Conservation (phyloP, 2,113 vertebrate species). For the Mus pahari region DNA sequence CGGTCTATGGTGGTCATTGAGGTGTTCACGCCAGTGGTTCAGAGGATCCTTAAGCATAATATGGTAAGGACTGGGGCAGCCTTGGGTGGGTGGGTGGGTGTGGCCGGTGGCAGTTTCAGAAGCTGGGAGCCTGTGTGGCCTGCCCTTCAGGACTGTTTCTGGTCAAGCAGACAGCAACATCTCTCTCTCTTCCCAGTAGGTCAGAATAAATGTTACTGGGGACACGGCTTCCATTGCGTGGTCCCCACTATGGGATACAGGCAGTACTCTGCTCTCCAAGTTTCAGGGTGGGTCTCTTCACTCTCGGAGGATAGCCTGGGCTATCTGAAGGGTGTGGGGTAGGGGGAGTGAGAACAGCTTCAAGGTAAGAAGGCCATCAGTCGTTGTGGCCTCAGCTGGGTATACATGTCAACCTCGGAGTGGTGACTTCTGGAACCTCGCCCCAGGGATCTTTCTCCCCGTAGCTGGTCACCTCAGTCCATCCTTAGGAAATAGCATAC, state of each 20-base stretch:
- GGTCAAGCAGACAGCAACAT: not conserved
- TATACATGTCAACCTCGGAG: not conserved
- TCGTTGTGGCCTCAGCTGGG: fast-evolving
- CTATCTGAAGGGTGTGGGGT: fast-evolving
- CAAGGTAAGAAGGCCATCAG: not conserved
- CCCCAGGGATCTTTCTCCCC: not conserved
- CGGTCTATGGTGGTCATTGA: slow-evolving; percentile 99
- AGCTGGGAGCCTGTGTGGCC: fast-evolving
- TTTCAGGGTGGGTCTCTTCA: fast-evolving
- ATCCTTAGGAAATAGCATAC: not conserved
- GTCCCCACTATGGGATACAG: not conserved
- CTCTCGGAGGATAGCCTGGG: not conserved
- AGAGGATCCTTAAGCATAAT: slow-evolving; percentile 99
- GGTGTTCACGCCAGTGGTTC: slow-evolving; percentile 99
- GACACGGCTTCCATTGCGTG: fast-evolving
- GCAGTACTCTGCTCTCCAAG: fast-evolving
- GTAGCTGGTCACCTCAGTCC: not conserved
- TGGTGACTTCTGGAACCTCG: not conserved
- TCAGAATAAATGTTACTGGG: not conserved
- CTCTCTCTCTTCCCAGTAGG: not conserved
- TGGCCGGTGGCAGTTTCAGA: not conserved
- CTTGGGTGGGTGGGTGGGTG: fast-evolving
- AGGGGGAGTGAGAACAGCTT: fast-evolving
- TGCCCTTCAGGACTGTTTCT: not conserved
- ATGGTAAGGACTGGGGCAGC: slow-evolving; percentile 89